Conservation (phyloP, 1,140 invertebrate genomes). For the Odontomachus brunneus region DNA sequence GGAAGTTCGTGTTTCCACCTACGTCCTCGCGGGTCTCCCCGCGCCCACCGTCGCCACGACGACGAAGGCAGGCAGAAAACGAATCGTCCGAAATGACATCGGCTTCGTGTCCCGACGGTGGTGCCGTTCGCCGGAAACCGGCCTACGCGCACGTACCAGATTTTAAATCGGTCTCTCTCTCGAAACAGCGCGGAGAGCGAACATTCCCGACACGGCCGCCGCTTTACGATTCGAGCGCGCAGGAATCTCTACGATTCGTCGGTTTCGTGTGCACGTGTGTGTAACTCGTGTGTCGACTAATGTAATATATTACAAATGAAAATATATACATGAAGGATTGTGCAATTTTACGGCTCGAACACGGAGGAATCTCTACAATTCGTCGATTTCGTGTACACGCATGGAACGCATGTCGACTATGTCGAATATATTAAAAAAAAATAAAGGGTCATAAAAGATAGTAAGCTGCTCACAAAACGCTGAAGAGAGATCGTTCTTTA, state of each 20-base stretch:
- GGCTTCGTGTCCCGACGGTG: conserved; percentile 62
- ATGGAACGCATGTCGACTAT: background rate
- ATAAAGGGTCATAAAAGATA: background rate
- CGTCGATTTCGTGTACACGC: background rate
- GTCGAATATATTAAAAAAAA: no score
- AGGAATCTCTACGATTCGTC: no score
- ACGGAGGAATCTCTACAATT: background rate
- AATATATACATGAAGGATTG: no score
- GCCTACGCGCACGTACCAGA: conserved; percentile 56
- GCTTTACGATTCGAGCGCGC: no score
- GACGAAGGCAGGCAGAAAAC: conserved; percentile 61
- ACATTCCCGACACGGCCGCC: no score
- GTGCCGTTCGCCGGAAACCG: conserved; percentile 53
- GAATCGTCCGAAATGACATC: conserved; percentile 71
- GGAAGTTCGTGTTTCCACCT: conserved; percentile 74
- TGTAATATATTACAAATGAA: no score
- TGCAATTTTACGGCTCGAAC: background rate
- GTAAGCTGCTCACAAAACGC: background rate
- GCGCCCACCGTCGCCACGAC: conserved; percentile 29
- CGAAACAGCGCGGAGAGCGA: no score
- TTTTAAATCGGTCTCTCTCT: conserved; percentile 15
- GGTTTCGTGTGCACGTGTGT: no score
- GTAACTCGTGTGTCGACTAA: no score
- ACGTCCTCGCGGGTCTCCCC: conserved; percentile 56
- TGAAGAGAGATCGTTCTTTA: background rate